Evolutionary conservation across 2,113 vertebrate species (phyloP), one percentile per base, ranked within the genome.

Genomic region (Lampris incognitus): DNA sequence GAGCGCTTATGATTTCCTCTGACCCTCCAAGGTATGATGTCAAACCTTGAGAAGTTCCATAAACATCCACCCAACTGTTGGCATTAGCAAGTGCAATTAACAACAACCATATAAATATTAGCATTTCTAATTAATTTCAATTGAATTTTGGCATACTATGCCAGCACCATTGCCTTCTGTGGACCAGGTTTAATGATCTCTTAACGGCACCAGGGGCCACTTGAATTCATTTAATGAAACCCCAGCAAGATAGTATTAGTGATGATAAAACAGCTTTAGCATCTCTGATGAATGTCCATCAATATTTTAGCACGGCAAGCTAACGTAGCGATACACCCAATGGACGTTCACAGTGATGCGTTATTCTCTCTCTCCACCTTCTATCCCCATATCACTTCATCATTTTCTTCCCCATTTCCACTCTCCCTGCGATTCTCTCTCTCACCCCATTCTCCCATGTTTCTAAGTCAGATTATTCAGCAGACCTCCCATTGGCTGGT

Each of bases 1-100:
- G 52, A 46, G 52, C 1, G 38, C 66, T 9, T 48, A 58, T 39
- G 56, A 76, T 44, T 49, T 39, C 2, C 13, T 76, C 24, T 50
- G 6, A 1, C 57, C 52, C 10, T 55, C 24, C 65, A 69, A 10
- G 38, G 1, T 37, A 54, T 41, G 44, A 68, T 13, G 60, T 59
- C 8, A 68, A 63, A 66, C 55, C 65, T 69, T 49, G 56, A 36
- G 44, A 42, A 60, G 54, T 70, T 41, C 36, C 3, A 68, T 57
- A 57, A 65, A 46, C n/a, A 49, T 46, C 13, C 40, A 39, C 5
- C 69, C 49, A 51, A 61, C 76, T 49, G 63, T 39, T 40, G 73
- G 24, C 11, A 54, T 69, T 40, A 59, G 57, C 57, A 59, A 39
- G 38, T 39, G 24, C 24, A 24, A 24, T 24, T 62, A 6, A 48